phyloP scores from a whole-genome alignment of 1,140 invertebrate genomes.

The Drosophila sulfurigaster region DNA sequence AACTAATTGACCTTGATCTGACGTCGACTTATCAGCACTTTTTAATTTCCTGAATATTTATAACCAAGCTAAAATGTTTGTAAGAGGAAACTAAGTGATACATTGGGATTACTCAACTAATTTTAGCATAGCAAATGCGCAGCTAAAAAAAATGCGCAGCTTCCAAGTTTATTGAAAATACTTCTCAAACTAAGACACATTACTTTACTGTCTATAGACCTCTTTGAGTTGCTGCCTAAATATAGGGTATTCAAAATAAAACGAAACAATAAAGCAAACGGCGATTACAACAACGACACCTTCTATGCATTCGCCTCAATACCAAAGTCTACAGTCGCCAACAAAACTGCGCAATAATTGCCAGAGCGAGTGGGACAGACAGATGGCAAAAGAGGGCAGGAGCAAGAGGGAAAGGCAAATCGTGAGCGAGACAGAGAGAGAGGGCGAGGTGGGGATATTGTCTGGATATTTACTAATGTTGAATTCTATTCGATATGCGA shows the following conservation, averaged over 20 bases:
- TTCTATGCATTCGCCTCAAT: slow-evolving; percentile 55
- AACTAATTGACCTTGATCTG: neutral
- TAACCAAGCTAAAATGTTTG: too few species aligned
- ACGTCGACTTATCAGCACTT: too few species aligned
- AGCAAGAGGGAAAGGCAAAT: neutral
- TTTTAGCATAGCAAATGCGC: too few species aligned
- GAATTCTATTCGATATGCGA: slow-evolving; percentile 54
- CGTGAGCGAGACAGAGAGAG: neutral
- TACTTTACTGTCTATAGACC: too few species aligned
- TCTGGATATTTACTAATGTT: slow-evolving; percentile 37
- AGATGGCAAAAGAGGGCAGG: neutral
- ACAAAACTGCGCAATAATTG: slow-evolving; percentile 79
- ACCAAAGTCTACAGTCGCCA: slow-evolving; percentile 52
- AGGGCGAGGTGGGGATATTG: neutral
- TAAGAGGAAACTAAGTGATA: too few species aligned
- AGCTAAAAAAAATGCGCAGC: too few species aligned
- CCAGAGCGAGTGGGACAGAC: slow-evolving; percentile 12
- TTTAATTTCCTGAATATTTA: too few species aligned
- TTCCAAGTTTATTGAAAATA: too few species aligned
- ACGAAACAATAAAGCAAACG: slow-evolving; percentile 62
- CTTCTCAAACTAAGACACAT: too few species aligned
- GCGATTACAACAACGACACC: slow-evolving; percentile 72
- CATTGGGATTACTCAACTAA: too few species aligned
- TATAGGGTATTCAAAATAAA: slow-evolving; percentile 27
- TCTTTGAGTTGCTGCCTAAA: neutral